Evolutionary conservation across 2,113 vertebrate species (phyloP), one percentile per base, ranked within the genome.

Genomic region (Eurypyga helias): DNA sequence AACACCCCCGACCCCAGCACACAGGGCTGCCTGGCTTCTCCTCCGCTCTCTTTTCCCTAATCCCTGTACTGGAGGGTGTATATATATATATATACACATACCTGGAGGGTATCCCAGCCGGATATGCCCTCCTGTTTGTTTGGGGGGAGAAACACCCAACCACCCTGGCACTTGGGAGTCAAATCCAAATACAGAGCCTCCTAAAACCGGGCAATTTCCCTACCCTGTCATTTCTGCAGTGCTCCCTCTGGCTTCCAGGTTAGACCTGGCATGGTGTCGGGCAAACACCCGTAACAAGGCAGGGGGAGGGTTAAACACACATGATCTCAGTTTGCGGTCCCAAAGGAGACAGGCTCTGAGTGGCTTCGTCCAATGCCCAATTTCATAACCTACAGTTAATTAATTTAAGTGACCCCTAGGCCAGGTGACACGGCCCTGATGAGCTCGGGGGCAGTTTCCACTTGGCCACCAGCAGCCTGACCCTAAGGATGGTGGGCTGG

Each of bases 261-360:
- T 26, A 20, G 62, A 48, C 25, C 29, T 10, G 41, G 17, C 2
- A 0, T 18, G 46, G 62, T 41, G 13, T 49, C 5, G 2, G 36
- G 49, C 31, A 62, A 77, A 84, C 13, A 0, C 25, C 43, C 0
- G 0, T 4, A 11, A 13, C 3, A 1, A 29, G 31, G n/a, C 43
- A 29, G 11, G 10, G 10, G 24, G 13, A 64, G 52, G 52, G 8
- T n/a, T 13, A 4, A 76, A n/a, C 14, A 54, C 28, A 0, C 1
- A 0, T 6, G 14, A 2, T 67, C 3, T 25, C 0, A 11, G 41
- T 15, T 82, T 29, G 41, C 1, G 13, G 11, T 3, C 29, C 57
- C 77, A 17, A 4, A 38, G 77, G 33, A 43, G 57, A 17, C 33
- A 8, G 52, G 54, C 24, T 12, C 8, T 0, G 24, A 1, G 10